Percentiles rank a stretch among this genome's conserved stretches.
Conservation (phyloP, 2,113 vertebrate genomes). For the Telmatochromis sp. region DNA sequence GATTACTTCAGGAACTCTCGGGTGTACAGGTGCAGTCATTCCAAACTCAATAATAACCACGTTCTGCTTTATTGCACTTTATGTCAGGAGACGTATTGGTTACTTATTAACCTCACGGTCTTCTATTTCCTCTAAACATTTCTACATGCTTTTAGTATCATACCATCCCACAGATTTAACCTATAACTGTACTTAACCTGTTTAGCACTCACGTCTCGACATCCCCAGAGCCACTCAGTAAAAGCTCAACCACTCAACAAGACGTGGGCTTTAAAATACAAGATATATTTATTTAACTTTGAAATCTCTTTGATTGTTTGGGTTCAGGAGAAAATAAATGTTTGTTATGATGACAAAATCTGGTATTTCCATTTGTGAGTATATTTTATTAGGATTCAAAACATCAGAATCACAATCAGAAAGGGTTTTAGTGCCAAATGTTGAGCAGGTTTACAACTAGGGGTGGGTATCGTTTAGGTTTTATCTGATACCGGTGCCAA, state of each 20-base stretch:
- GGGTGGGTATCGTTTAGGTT: too few relatives aligned
- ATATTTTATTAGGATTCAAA: background rate
- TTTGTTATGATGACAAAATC: background rate
- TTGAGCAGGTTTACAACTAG: too few relatives aligned
- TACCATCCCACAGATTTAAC: background rate
- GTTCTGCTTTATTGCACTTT: background rate
- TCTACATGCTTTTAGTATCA: background rate
- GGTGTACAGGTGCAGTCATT: background rate
- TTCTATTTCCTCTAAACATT: background rate
- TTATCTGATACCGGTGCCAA: too few relatives aligned
- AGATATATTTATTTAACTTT: rapidly evolving
- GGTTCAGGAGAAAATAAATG: background rate
- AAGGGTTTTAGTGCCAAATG: too few relatives aligned
- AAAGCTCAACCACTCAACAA: background rate
- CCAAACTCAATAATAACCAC: background rate
- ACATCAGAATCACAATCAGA: background rate
- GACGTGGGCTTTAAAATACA: background rate
- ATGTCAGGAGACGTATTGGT: background rate
- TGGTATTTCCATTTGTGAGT: background rate
- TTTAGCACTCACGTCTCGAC: rapidly evolving
- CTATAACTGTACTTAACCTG: background rate
- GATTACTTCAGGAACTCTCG: background rate
- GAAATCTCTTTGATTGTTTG: background rate
- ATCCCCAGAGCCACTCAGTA: background rate
- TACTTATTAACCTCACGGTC: background rate